Conservation (phyloP, 2,113 vertebrate species). For the Anolis sagrei region DNA sequence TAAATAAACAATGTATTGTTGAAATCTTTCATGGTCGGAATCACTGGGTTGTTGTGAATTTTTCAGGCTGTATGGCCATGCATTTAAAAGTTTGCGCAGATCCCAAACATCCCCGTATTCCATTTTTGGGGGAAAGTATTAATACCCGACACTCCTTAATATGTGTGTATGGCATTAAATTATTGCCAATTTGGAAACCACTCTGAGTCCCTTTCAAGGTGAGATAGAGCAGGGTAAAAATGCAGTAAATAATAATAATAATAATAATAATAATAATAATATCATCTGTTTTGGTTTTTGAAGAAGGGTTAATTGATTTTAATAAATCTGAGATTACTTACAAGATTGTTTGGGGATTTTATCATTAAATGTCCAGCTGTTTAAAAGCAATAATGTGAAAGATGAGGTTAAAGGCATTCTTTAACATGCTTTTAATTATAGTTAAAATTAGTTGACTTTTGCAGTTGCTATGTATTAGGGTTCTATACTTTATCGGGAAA, state of each 20-base stretch:
- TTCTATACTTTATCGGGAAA: conserved; percentile 25
- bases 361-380: conserved; percentile 35
- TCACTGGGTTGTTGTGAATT: too few species aligned
- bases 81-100: conserved; percentile 48
- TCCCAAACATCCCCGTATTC: conserved; percentile 46
- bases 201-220: too few species aligned
- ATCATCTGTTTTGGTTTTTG: conserved; percentile 54
- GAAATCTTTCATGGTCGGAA: too few species aligned
- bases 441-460: conserved; percentile 32
- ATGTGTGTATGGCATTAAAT: too few species aligned
- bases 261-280: too few species aligned
- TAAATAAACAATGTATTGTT: too few species aligned
- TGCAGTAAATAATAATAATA: too few species aligned
- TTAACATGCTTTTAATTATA: conserved; percentile 13
- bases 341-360: conserved; percentile 46
- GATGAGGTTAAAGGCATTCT: neutral
- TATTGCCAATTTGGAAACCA: too few species aligned
- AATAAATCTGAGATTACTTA: conserved; percentile 14
- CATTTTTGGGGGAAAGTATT: conserved; percentile 23
- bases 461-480: neutral
- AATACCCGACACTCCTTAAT: conserved; percentile 41
- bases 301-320: conserved; percentile 47
- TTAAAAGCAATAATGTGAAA: neutral
- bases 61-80: too few species aligned
- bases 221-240: too few species aligned